phyloP scores from a whole-genome alignment of 2,113 vertebrate genomes.

The Haemorhous mexicanus region DNA sequence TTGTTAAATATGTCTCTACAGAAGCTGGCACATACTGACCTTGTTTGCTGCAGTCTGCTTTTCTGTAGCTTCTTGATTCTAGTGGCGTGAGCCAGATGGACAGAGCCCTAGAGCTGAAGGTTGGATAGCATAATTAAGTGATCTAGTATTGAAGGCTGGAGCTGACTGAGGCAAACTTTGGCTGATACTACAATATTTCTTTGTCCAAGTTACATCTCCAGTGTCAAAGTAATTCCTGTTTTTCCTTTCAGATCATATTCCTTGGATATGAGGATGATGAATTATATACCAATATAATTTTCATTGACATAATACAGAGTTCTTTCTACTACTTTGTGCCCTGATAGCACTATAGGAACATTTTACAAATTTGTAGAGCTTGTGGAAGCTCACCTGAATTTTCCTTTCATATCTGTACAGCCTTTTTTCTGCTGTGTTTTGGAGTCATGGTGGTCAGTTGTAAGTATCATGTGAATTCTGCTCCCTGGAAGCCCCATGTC shows the following conservation, averaged over 20 bases:
- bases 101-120: conserved; percentile 17
- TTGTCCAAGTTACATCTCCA: background rate
- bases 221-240: background rate
- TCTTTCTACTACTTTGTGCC: background rate
- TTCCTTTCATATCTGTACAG: background rate
- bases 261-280: background rate
- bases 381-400: background rate
- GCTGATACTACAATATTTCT: background rate
- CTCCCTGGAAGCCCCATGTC: background rate
- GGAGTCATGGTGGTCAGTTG: background rate
- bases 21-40: background rate
- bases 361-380: background rate
- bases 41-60: conserved; percentile 35
- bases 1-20: background rate
- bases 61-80: conserved; percentile 20
- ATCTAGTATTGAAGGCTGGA: background rate
- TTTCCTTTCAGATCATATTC: background rate
- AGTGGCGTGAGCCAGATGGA: conserved; percentile 9
- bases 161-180: conserved; percentile 1
- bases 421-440: background rate
- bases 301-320: background rate
- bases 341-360: background rate
- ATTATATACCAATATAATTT: background rate
- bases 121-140: conserved; percentile 21
- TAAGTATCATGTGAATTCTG: background rate